These are phyloP conservation scores for Oscheius sp. DNA, from an alignment of 2,888 invertebrate genomes.

Conservation along the genomic window DNA sequence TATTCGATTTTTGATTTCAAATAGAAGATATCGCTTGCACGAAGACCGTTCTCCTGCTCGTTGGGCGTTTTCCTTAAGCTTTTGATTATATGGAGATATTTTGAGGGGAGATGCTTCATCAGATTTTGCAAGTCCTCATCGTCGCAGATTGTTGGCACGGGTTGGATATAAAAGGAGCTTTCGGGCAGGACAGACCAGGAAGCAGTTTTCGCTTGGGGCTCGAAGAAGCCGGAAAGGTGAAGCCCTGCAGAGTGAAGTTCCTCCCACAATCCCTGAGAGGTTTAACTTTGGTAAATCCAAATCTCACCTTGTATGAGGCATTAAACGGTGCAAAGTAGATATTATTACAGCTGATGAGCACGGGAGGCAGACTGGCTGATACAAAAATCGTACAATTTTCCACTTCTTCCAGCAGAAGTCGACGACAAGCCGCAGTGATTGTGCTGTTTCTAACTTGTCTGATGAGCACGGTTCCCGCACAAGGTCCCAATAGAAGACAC, in stretches of 20 bases:
- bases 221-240: neutral
- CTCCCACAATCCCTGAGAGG: conserved; percentile 13
- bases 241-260: neutral
- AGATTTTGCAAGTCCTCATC: neutral
- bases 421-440: conserved; percentile 7
- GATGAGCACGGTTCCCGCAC: conserved; percentile 5
- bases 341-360: neutral
- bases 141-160: conserved; percentile 5
- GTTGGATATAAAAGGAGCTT: conserved; percentile 8
- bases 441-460: neutral
- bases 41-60: neutral
- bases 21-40: conserved; percentile 2
- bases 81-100: neutral
- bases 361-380: neutral
- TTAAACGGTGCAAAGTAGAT: conserved; percentile 1
- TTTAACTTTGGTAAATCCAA: neutral
- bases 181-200: neutral
- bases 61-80: neutral
- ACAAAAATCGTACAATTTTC: conserved; percentile 2
- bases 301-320: conserved; percentile 1
- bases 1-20: conserved; percentile 8
- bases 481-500: conserved; percentile 15
- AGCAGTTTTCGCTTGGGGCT: neutral
- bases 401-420: neutral
- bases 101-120: neutral